These are phyloP conservation scores for Barypeithes pellucidus DNA, from an alignment of 2,888 invertebrate genomes.

Conservation along the genomic window DNA sequence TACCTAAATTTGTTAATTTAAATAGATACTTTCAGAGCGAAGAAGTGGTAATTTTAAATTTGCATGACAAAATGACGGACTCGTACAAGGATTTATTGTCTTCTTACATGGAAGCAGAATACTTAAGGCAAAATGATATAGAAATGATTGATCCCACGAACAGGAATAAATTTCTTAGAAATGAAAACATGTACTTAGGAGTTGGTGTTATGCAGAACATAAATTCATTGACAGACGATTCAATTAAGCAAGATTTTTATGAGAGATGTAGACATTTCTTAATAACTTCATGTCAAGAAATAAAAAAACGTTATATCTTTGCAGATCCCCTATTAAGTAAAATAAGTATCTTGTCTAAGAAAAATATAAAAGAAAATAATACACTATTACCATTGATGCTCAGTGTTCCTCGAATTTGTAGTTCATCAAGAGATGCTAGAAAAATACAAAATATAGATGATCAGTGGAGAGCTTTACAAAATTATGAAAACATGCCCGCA, in stretches of 20 bases:
- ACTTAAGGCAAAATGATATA: constrained; percentile 6
- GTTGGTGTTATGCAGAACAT: constrained; percentile 10
- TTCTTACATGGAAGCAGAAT: constrained; percentile 15
- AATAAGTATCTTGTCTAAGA: background rate
- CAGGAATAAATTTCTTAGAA: background rate
- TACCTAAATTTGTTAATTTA: constrained; percentile 18
- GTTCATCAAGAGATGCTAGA: no score
- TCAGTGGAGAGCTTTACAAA: background rate
- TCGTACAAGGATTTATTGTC: constrained; percentile 8
- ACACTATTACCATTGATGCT: background rate
- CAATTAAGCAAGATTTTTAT: background rate
- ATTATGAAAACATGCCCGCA: background rate
- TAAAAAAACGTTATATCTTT: background rate
- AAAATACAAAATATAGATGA: background rate
- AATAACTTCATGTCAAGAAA: background rate
- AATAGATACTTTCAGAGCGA: constrained; percentile 26
- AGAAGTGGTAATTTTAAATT: constrained; percentile 9
- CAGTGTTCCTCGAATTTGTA: background rate
- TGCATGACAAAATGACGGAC: constrained; percentile 1
- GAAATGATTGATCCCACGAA: background rate
- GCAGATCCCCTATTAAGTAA: background rate
- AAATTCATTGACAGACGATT: background rate
- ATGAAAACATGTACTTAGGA: constrained; percentile 26
- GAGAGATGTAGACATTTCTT: background rate
- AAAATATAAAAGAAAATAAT: no score